Conservation (phyloP, 2,797 vertebrate species). For the Odontamblyopus rebecca region DNA sequence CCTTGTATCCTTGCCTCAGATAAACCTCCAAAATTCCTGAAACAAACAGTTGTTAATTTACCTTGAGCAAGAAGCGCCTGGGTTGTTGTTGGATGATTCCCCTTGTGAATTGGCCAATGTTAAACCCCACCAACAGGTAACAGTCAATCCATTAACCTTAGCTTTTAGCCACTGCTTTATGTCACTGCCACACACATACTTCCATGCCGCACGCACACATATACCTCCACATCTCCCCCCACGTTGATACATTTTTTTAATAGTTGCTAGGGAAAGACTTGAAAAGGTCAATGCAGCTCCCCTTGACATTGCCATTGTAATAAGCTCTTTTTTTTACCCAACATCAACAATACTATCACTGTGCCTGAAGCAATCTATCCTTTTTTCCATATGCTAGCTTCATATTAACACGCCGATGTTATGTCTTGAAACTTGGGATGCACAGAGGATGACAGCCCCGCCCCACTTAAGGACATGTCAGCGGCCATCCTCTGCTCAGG, state of each 20-base stretch:
- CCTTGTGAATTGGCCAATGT: constrained; percentile 83
- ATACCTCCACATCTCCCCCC: constrained; percentile 36
- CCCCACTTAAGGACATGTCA: constrained; percentile 80
- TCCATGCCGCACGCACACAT: constrained; percentile 39
- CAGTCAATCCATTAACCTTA: constrained; percentile 99
- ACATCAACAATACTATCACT: constrained; percentile 73
- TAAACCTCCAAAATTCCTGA: constrained; percentile 69
- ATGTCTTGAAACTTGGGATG: not conserved
- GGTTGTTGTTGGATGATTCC: constrained; percentile 72
- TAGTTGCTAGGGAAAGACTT: constrained; percentile 85
- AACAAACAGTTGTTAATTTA: constrained; percentile 80
- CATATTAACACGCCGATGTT: constrained; percentile 9
- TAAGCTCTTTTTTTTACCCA: constrained; percentile 80
- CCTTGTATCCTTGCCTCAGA: constrained; percentile 72
- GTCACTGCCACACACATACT: constrained; percentile 76
- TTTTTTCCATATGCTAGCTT: constrained; percentile 46
- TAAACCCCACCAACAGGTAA: constrained; percentile 89
- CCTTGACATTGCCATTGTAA: constrained; percentile 87
- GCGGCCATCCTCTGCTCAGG: constrained; percentile 82
- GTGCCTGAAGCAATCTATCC: constrained; percentile 63
- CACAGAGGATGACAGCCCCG: constrained; percentile 32
- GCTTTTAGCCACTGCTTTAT: constrained; percentile 86
- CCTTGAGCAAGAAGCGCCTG: constrained; percentile 65
- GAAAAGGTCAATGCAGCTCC: constrained; percentile 89
- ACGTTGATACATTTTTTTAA: constrained; percentile 88